Evolutionary conservation across 2,888 invertebrate genomes (phyloP).

Genomic region (Cryptops parisi): DNA sequence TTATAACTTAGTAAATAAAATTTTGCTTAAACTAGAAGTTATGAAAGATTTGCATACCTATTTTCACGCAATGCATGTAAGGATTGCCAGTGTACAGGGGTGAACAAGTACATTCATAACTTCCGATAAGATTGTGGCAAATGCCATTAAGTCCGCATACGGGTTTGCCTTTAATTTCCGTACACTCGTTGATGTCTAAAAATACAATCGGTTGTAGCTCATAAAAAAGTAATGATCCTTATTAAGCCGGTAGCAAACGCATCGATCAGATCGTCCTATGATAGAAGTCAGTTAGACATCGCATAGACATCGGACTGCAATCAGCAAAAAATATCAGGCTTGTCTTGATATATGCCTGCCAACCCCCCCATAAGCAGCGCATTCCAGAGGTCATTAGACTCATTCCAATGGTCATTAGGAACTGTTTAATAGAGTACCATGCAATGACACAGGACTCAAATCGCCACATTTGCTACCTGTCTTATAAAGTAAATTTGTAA

Average conservation of each 20-base stretch:
- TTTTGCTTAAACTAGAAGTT: not conserved
- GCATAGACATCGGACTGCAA: no score
- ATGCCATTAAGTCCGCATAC: slow-evolving; percentile 78
- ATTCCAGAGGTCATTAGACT: no score
- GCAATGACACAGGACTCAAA: not conserved
- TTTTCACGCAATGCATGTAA: slow-evolving; percentile 59
- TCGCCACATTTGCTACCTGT: no score
- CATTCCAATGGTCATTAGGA: no score
- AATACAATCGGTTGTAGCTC: no score
- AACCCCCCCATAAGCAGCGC: no score
- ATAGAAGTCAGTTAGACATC: no score
- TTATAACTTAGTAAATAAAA: not conserved
- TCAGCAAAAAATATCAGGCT: no score
- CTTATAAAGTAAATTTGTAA: not conserved
- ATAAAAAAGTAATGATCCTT: no score
- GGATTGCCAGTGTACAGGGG: slow-evolving; percentile 79
- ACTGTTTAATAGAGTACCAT: not conserved
- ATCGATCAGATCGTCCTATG: no score
- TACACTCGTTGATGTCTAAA: slow-evolving; percentile 67
- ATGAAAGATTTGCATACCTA: slow-evolving; percentile 6
- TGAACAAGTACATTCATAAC: slow-evolving; percentile 84
- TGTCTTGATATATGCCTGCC: no score
- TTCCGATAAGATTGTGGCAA: slow-evolving; percentile 82
- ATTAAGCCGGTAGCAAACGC: no score
- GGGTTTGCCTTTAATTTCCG: slow-evolving; percentile 48